Evolutionary conservation across 2,797 vertebrate genomes (phyloP).

Genomic region (Setipinna tenuifilis): DNA sequence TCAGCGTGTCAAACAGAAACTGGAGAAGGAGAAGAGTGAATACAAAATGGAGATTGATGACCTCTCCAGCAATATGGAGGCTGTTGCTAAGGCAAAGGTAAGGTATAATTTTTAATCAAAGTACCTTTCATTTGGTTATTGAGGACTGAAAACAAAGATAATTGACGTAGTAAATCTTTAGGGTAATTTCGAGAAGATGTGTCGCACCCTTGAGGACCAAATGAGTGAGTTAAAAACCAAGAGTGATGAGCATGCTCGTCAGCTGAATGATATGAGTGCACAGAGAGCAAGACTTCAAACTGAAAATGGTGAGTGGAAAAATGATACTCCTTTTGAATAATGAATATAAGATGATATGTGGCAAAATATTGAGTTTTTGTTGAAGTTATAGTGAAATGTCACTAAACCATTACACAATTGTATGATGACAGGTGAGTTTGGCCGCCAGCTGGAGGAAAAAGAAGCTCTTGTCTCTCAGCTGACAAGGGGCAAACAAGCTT

Average conservation of each 20-base stretch:
- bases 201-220: slow-evolving; percentile 71
- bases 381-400: too few relatives aligned
- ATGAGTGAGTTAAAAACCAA: slow-evolving; percentile 75
- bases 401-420: too few relatives aligned
- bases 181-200: slow-evolving; percentile 80
- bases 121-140: neutral
- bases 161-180: slow-evolving; percentile 40
- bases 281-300: slow-evolving; percentile 77
- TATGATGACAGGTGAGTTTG: too few relatives aligned
- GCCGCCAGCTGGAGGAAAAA: too few relatives aligned
- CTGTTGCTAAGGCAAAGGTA: slow-evolving; percentile 79
- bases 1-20: slow-evolving; percentile 75
- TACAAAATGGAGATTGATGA: slow-evolving; percentile 78
- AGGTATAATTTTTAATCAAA: neutral
- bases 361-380: too few relatives aligned
- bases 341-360: too few relatives aligned
- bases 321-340: too few relatives aligned
- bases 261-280: slow-evolving; percentile 70
- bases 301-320: slow-evolving; percentile 68
- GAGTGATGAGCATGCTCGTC: slow-evolving; percentile 73
- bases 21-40: slow-evolving; percentile 81
- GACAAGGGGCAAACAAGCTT: too few relatives aligned
- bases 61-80: slow-evolving; percentile 75
- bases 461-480: too few relatives aligned
- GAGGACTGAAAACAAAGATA: neutral